phyloP scores from a whole-genome alignment of 2,888 invertebrate genomes.

The Thumatha senex region DNA sequence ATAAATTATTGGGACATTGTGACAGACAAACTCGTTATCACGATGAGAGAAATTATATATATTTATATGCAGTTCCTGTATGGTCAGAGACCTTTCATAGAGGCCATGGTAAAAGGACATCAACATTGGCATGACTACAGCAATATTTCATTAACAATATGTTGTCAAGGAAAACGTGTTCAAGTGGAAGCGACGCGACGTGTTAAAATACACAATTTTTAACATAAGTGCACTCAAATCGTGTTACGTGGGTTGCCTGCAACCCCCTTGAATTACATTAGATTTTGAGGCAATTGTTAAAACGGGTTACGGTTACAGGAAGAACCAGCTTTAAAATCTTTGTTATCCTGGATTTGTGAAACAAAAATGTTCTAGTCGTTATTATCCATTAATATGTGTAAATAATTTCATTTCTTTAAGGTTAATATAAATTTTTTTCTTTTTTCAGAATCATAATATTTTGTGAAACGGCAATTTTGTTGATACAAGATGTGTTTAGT shows the following conservation, averaged over 20 bases:
- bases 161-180: slow-evolving; percentile 67
- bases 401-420: no score
- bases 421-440: no score
- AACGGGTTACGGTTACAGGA: slow-evolving; percentile 8
- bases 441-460: no score
- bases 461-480: no score
- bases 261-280: slow-evolving; percentile 17
- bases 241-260: slow-evolving; percentile 18
- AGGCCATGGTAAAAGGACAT: slow-evolving; percentile 63
- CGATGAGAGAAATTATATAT: slow-evolving; percentile 3
- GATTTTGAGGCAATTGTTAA: slow-evolving; percentile 12
- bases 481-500: background rate
- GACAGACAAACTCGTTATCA: background rate
- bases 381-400: no score
- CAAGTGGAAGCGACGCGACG: slow-evolving; percentile 47
- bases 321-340: no score
- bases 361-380: no score
- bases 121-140: slow-evolving; percentile 49
- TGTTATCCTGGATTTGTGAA: no score
- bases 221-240: slow-evolving; percentile 28
- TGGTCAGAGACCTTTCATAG: slow-evolving; percentile 34
- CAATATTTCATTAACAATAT: slow-evolving; percentile 41
- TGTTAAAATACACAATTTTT: slow-evolving; percentile 38
- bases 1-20: no score
- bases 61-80: slow-evolving; percentile 28